Base-by-base conservation (phyloP, 2,888 invertebrate genomes). In the Loripinus fragilis region DNA sequence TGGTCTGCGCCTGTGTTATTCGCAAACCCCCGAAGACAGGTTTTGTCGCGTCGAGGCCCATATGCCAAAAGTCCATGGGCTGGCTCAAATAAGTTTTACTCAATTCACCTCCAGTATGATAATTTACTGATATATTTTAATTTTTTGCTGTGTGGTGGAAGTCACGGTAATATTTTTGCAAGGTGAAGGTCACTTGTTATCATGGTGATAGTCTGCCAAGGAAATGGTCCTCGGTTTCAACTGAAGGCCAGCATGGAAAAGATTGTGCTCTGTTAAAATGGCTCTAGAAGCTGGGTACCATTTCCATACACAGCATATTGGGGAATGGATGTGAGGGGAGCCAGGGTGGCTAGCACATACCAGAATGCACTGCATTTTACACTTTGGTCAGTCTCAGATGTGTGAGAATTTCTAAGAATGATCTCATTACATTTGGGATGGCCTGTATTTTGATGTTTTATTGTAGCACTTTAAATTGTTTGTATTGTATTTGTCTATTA, bases 321-420 rank as follows among this genome's bases (percentile, higher is more conserved):
- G 45, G 52, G 38, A 15, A 15, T 10, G 41, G 42, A 55, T 25
- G 71, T 20, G 15, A 33, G 7, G 42, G 52, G 30, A 48, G 28
- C 30, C 45, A 41, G 55, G 45, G 35, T 72, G 74, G 65, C 67
- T 65, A 73, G 68, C 80, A 76, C 76, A 76, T 80, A 80, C 80
- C 80, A 80, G 80, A 74, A 50, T 55, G 52, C 80, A 76, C 71
- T 80, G 80, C 80, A 80, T 80, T 80, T 80, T 69, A 60, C 60
- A 71, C 45, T 55, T 66, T 35, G 35, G 65, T 65, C 17, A 10
- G 38, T 38, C 38, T 8, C 7, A 38, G 38, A 12, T 38, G 38
- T 38, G 38, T 38, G 38, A 12, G 38, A 38, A n/a, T n/a, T n/a
- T 5, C 7, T 8, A 12, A 38, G 12, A 38, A 5, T 12, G 12